Evolutionary conservation across 2,888 invertebrate species (phyloP).

Genomic region (Cataglyphis rosenhaueri): DNA sequence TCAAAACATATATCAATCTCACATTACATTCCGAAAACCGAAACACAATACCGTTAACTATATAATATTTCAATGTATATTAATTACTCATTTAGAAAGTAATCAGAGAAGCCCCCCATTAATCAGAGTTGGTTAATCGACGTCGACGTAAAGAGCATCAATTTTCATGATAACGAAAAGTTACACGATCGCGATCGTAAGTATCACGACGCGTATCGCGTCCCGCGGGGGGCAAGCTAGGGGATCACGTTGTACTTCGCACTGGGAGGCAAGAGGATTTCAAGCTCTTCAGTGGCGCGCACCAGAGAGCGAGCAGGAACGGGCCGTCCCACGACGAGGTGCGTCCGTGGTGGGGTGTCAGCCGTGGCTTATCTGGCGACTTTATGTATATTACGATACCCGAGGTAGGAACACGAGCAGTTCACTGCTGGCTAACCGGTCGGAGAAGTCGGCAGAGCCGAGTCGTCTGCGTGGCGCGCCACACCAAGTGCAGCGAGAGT

Average conservation of each 20-base stretch:
- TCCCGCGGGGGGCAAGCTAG: not conserved
- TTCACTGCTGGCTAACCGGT: constrained; percentile 82
- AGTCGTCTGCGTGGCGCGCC: constrained; percentile 59
- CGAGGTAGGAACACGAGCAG: constrained; percentile 81
- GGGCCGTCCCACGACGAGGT: constrained; percentile 71
- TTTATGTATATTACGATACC: constrained; percentile 83
- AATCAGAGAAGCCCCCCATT: not conserved
- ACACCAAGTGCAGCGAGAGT: constrained; percentile 24
- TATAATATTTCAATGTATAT: not conserved
- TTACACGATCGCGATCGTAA: constrained; percentile 20
- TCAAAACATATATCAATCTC: not conserved
- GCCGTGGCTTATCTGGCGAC: constrained; percentile 80
- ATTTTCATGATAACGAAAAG: constrained; percentile 1
- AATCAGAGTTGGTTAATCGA: not conserved
- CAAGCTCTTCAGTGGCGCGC: constrained; percentile 42
- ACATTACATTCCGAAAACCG: not conserved
- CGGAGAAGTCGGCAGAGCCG: constrained; percentile 75
- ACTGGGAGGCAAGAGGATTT: constrained; percentile 39
- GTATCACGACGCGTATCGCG: constrained; percentile 6
- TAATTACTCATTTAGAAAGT: not conserved
- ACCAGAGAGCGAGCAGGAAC: constrained; percentile 55
- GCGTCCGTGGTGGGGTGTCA: constrained; percentile 75
- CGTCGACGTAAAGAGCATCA: not conserved
- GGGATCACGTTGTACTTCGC: constrained; percentile 26
- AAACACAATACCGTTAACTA: not conserved